Base-by-base conservation (phyloP, 2,888 invertebrate species). In the Drosophila ustulata region DNA sequence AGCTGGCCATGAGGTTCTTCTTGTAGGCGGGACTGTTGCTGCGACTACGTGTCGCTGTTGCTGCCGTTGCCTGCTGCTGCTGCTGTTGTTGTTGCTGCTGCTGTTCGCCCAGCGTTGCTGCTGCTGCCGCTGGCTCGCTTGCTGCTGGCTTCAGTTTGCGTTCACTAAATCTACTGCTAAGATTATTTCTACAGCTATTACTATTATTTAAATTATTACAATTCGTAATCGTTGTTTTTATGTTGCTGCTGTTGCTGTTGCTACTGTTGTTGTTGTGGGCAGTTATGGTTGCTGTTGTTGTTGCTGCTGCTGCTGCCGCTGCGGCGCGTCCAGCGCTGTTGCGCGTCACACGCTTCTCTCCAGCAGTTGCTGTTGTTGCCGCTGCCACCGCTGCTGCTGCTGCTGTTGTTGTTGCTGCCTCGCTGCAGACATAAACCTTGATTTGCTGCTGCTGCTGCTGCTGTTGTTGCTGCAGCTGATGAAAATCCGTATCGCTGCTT, bases 1-100 rank as follows among this genome's bases (percentile, higher is more conserved):
- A 92, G 30, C 90, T 91, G 41, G 88, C 81, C 75, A 89, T 84
- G 18, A 92, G 84, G 80, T 92, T 92, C 72, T 92, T 92, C 61
- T 91, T 89, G 84, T 89, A 91, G 71, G 87, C 87, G 62, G 83
- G 82, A 66, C 85, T 85, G 70, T 66, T 70, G 71, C 72, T 78
- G 64, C 64, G 80, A 65, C 72, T 77, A 59, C 75, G 57, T 30
- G 57, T 61, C 34, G 56, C 52, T 55, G 62, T 11, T 50, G 49
- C 28, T 66, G 62, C 13, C 58, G 76, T n/a, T 71, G 81, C 30
- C 25, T 46, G 46, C 30, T 53, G 65, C 9, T 73, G 71, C 9
- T 70, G 80, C 18, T 86, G 71, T 62, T 57, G 64, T 61, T 71
- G 68, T 30, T 47, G 61, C 61, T 50, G 74, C 47, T 47, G 52